Evolutionary conservation across 2,797 vertebrate species (phyloP).

Genomic region (Microctenopoma steveboyesi): DNA sequence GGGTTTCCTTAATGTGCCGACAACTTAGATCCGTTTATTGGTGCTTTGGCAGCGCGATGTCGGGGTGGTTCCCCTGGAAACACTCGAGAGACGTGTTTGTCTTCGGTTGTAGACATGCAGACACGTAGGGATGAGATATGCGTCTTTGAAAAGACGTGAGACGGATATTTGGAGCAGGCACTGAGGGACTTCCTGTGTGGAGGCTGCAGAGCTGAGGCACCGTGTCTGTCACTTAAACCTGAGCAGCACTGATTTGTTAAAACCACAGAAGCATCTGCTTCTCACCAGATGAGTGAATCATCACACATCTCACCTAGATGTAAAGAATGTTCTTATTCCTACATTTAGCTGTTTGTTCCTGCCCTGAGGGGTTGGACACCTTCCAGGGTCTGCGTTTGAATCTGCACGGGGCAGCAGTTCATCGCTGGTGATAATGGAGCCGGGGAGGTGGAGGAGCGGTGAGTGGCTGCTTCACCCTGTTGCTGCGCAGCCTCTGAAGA

Average conservation of each 20-base stretch:
- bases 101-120: background rate
- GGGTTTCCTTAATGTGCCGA: constrained; percentile 51
- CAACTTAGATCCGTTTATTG: constrained; percentile 51
- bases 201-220: background rate
- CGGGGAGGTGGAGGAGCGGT: background rate
- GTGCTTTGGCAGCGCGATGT: constrained; percentile 42
- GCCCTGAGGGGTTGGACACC: too few relatives aligned
- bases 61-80: constrained; percentile 1
- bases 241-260: background rate
- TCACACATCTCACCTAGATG: too few relatives aligned
- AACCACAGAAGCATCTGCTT: too few relatives aligned
- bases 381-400: too few relatives aligned
- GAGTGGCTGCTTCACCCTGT: background rate
- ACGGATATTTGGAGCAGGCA: background rate
- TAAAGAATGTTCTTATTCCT: too few relatives aligned
- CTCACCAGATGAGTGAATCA: too few relatives aligned
- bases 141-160: background rate
- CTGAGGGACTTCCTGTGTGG: background rate
- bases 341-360: too few relatives aligned
- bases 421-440: background rate
- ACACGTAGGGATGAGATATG: background rate
- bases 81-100: too few relatives aligned
- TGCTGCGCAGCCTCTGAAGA: background rate
- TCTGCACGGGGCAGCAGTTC: background rate
- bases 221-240: background rate